A percentile compares a stretch with the other conserved stretches of the same genome.
Conservation (phyloP, 2,113 vertebrate species). For the Macquaria australasica region DNA sequence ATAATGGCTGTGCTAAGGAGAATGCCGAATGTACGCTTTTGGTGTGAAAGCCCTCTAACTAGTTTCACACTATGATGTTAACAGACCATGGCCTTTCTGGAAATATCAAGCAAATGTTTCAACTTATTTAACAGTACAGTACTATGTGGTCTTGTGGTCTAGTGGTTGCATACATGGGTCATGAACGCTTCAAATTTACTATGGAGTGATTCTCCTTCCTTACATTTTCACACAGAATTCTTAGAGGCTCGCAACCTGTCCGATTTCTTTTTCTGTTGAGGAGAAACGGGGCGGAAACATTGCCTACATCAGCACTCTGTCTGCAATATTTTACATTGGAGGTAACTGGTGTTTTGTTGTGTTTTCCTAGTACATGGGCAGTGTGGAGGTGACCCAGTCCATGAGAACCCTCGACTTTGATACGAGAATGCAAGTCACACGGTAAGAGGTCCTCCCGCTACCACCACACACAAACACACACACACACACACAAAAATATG, state of each 20-base stretch:
- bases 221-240: too few species aligned
- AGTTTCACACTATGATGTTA: too few species aligned
- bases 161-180: too few species aligned
- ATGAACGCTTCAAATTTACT: too few species aligned
- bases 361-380: conserved; percentile 89
- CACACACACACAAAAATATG: background rate
- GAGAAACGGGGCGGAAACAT: background rate
- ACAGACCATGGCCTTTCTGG: too few species aligned
- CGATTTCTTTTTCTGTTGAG: background rate
- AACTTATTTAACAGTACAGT: too few species aligned
- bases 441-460: conserved; percentile 81
- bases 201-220: too few species aligned
- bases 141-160: too few species aligned
- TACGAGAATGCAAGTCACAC: conserved; percentile 93
- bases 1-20: background rate
- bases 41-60: too few species aligned
- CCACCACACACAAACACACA: background rate
- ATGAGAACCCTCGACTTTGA: conserved; percentile 95
- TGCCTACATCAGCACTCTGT: background rate
- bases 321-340: background rate
- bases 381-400: conserved; percentile 93
- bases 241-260: too few species aligned
- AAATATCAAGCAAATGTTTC: too few species aligned
- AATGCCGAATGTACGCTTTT: too few species aligned
- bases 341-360: conserved; percentile 50